Evolutionary conservation across 2,888 invertebrate genomes (phyloP), one percentile per base, ranked within the genome.

Genomic region (Catonia carolina): DNA sequence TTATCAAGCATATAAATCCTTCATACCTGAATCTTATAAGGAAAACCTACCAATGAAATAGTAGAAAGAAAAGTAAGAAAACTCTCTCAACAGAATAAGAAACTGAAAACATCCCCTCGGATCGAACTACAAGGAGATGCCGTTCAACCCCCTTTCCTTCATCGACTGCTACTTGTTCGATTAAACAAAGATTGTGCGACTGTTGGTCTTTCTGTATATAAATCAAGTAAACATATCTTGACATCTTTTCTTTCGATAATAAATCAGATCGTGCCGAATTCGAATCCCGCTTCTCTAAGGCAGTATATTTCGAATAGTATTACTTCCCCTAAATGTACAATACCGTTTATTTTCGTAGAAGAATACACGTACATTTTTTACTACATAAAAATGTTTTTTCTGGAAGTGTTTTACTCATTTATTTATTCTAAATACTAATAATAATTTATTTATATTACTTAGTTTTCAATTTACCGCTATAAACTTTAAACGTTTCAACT

Each of bases 1-100:
- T 58, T 58, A 53, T 58, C 58, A 42, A 58, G 49, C 41, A 49
- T 41, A 42, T 58, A 58, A 58, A 58, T 58, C 58, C 54, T 54
- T 58, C 58, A 58, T 58, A 58, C 58, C 58, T 58, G 58, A 27
- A 27, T 27, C 27, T 27, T 27, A 27, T 27, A 27, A 27, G 8
- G 8, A 8, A 18, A 42, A 5, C 20, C 18, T 4, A 41, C 4
- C n/a, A n/a, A n/a, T n/a, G n/a, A n/a, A n/a, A n/a, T n/a, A n/a
- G n/a, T n/a, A n/a, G n/a, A n/a, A n/a, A n/a, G n/a, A n/a, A n/a
- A n/a, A n/a, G n/a, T n/a, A n/a, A n/a, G n/a, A n/a, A n/a, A n/a
- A n/a, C n/a, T n/a, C n/a, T n/a, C n/a, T n/a, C n/a, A n/a, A n/a
- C n/a, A n/a, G n/a, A n/a, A n/a, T n/a, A n/a, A n/a, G n/a, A n/a